Evolutionary conservation across 2,888 invertebrate genomes (phyloP).

Genomic region (Scaptomyza caliginosa): DNA sequence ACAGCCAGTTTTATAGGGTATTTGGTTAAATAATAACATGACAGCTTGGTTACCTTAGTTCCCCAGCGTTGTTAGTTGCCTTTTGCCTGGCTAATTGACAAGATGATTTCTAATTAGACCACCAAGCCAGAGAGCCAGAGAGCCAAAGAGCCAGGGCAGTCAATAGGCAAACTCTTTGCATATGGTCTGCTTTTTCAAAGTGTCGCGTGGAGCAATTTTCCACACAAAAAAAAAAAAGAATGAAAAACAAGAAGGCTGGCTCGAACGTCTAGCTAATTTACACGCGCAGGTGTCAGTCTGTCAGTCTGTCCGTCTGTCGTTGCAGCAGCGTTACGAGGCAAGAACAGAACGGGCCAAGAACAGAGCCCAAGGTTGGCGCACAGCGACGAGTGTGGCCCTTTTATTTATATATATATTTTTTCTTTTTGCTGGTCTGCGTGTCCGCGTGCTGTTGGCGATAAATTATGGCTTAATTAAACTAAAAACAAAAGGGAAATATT

Average conservation of each 20-base stretch:
- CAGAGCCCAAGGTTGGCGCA: slow-evolving; percentile 9
- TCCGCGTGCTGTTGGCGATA: slow-evolving; percentile 72
- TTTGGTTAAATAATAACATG: slow-evolving; percentile 42
- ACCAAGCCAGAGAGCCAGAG: slow-evolving; percentile 51
- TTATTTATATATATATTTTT: slow-evolving; percentile 13
- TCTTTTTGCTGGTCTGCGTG: slow-evolving; percentile 60
- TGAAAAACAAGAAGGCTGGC: slow-evolving; percentile 4
- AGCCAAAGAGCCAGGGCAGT: not conserved
- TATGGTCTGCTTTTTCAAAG: slow-evolving; percentile 29
- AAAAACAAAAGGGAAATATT: slow-evolving; percentile 48
- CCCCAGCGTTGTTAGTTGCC: slow-evolving; percentile 13
- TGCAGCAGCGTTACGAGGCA: not conserved
- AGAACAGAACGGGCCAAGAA: not conserved
- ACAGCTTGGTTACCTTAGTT: slow-evolving; percentile 32
- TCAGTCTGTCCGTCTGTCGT: not conserved
- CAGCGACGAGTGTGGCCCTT: slow-evolving; percentile 65
- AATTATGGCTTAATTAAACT: slow-evolving; percentile 78
- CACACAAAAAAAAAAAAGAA: not conserved
- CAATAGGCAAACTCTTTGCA: slow-evolving; percentile 42
- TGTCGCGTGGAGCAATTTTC: slow-evolving; percentile 48
- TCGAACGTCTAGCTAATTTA: slow-evolving; percentile 57
- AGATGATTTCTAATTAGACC: slow-evolving; percentile 84
- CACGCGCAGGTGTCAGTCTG: slow-evolving; percentile 71
- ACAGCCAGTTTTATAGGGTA: too few relatives aligned
- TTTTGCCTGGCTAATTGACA: slow-evolving; percentile 78